Percentiles rank a stretch among this genome's conserved stretches.
Conservation (phyloP, 1,140 invertebrate species). For the Pogonognathellus flavescens region DNA sequence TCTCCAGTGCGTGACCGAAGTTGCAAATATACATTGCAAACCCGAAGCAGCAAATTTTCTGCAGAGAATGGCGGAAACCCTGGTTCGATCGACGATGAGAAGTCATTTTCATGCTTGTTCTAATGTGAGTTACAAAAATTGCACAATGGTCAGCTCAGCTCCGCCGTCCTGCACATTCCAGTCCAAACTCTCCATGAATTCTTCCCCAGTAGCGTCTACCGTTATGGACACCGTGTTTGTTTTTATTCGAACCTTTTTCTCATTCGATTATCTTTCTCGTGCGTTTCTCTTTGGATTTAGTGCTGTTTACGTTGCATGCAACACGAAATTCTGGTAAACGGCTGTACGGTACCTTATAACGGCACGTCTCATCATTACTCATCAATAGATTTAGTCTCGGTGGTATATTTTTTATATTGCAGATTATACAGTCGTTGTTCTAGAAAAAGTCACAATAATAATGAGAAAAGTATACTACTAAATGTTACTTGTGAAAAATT, state of each 20-base stretch:
- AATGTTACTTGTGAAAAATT: too few species aligned
- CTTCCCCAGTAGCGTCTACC: background rate
- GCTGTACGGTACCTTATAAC: background rate
- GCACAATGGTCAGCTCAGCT: constrained; percentile 43
- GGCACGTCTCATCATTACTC: background rate
- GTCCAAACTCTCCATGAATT: background rate
- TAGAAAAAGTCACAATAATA: too few species aligned
- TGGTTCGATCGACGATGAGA: constrained; percentile 46
- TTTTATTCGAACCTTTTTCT: background rate
- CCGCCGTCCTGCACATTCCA: constrained; percentile 48
- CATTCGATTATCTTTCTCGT: background rate
- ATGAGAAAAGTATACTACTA: too few species aligned
- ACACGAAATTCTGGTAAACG: background rate
- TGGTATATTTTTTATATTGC: too few species aligned
- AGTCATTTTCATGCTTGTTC: background rate
- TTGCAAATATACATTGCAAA: constrained; percentile 24
- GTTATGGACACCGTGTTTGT: background rate
- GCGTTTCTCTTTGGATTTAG: background rate
- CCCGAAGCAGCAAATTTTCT: constrained; percentile 45
- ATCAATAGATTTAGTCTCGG: background rate
- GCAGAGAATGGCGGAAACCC: constrained; percentile 55
- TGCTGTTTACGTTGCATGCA: background rate
- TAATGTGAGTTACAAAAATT: constrained; percentile 49
- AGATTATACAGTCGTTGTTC: too few species aligned
- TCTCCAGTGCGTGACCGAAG: constrained; percentile 30